These are phyloP conservation scores for Eolophus roseicapilla DNA, from an alignment of 2,113 vertebrate species.

Conservation along the genomic window DNA sequence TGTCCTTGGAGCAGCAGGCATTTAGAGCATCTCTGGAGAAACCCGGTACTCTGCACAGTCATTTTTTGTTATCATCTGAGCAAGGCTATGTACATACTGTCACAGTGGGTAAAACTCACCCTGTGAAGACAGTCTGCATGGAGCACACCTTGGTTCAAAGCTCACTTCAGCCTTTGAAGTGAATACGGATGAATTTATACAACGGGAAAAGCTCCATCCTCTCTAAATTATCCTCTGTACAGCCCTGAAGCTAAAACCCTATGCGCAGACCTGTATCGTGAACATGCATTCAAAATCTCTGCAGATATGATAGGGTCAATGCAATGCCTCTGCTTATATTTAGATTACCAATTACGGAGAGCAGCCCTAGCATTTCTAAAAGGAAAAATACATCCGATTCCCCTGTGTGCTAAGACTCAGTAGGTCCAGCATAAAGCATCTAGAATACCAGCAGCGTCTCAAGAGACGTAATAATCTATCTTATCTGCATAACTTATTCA, in stretches of 20 bases:
- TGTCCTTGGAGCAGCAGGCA: constrained; percentile 27
- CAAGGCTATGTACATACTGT: background rate
- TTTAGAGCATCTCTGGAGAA: constrained; percentile 24
- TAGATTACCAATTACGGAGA: background rate
- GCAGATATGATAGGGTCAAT: background rate
- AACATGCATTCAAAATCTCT: background rate
- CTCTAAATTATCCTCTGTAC: background rate
- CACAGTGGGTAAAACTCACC: background rate
- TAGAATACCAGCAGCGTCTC: background rate
- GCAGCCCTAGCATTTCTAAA: background rate
- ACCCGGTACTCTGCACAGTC: background rate
- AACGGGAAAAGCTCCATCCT: background rate
- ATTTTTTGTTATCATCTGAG: constrained; percentile 24
- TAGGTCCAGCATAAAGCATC: background rate
- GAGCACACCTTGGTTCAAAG: background rate
- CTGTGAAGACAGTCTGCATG: background rate
- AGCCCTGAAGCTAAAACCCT: background rate
- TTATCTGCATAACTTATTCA: background rate
- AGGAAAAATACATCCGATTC: background rate
- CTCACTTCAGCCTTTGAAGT: background rate
- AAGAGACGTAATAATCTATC: background rate
- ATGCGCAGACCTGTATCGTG: background rate
- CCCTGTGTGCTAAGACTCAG: background rate
- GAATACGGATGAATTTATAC: background rate
- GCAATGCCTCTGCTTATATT: background rate